A percentile compares a stretch with the other conserved stretches of the same genome.
Conservation (phyloP, 1,140 invertebrate genomes). For the Agrypnia vestita region DNA sequence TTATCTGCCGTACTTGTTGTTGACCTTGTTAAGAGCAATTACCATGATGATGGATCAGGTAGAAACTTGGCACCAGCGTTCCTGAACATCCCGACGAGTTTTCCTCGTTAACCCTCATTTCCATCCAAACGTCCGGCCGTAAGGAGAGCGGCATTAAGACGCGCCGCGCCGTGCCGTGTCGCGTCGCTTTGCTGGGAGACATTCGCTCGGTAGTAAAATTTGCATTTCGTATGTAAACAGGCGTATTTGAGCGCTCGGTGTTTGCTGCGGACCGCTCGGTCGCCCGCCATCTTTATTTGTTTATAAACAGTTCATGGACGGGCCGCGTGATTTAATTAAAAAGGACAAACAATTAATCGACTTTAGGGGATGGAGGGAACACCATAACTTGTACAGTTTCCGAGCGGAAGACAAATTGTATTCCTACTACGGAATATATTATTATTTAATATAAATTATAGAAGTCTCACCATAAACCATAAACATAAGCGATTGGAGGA, state of each 20-base stretch:
- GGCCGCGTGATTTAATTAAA: constrained; percentile 19
- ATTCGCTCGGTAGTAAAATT: constrained; percentile 24
- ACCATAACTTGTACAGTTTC: too few species aligned
- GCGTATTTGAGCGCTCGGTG: neutral
- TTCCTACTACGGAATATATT: too few species aligned
- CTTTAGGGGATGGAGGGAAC: neutral
- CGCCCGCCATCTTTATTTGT: constrained; percentile 6
- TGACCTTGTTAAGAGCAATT: neutral
- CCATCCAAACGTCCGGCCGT: constrained; percentile 11
- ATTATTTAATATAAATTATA: too few species aligned
- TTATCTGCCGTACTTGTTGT: neutral
- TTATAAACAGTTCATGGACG: constrained; percentile 4
- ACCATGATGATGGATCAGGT: constrained; percentile 21
- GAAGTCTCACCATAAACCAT: too few species aligned
- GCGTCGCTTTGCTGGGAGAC: constrained; percentile 8
- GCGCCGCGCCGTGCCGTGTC: neutral
- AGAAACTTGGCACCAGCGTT: constrained; percentile 23
- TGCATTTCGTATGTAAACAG: constrained; percentile 31
- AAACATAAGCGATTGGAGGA: too few species aligned
- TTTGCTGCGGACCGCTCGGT: neutral
- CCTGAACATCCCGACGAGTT: constrained; percentile 26
- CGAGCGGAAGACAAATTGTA: too few species aligned
- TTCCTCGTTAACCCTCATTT: constrained; percentile 19
- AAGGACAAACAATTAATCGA: constrained; percentile 9
- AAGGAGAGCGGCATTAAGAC: constrained; percentile 5